Evolutionary conservation across 2,797 vertebrate genomes (phyloP).

Genomic region (Xiphorhynchus erythropygius): DNA sequence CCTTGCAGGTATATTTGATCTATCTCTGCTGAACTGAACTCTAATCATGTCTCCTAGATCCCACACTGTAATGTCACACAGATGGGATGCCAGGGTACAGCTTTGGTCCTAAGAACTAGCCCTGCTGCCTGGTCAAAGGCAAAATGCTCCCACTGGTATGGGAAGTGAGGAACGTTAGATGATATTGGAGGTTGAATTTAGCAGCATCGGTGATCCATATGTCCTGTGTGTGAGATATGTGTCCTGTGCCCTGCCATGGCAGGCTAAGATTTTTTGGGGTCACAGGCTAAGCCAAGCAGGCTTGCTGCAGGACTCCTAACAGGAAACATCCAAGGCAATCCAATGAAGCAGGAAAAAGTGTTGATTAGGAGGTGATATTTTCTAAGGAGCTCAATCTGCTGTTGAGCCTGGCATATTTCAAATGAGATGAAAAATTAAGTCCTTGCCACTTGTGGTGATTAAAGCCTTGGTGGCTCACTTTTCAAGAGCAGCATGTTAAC

Average conservation of each 20-base stretch:
- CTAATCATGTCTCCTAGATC: neutral
- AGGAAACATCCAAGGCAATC: neutral
- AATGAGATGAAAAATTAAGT: conserved; percentile 50
- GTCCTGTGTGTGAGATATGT: rapidly evolving
- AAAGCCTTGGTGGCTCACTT: conserved; percentile 22
- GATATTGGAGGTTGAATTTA: neutral
- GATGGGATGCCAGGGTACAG: neutral
- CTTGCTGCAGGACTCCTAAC: neutral
- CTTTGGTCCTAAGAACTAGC: neutral
- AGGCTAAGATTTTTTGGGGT: neutral
- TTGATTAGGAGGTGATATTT: neutral
- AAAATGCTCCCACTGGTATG: neutral
- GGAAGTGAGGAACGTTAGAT: neutral
- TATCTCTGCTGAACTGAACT: neutral
- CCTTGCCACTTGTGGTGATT: conserved; percentile 44
- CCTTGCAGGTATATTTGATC: neutral
- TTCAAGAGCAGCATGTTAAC: conserved; percentile 43
- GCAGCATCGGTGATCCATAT: rapidly evolving
- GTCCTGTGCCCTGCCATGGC: rapidly evolving
- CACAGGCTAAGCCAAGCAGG: neutral
- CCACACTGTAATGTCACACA: neutral
- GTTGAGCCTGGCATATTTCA: neutral
- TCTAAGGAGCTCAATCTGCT: neutral
- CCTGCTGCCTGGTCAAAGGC: neutral
- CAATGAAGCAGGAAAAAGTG: neutral